Conservation (phyloP, 2,113 vertebrate genomes). For the Illadopsis cleaveri region DNA sequence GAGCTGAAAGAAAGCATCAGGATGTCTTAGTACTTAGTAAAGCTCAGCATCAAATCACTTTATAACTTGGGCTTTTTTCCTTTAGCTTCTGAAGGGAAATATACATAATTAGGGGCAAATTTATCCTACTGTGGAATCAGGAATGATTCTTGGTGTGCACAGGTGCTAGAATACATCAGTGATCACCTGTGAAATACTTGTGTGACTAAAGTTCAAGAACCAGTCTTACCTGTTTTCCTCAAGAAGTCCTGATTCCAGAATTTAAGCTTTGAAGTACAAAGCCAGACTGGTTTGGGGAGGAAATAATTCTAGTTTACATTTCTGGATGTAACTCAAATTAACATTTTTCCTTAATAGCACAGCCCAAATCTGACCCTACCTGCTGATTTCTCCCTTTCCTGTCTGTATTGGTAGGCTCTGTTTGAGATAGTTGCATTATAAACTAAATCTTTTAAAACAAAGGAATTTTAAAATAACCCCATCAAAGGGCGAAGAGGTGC, state of each 20-base stretch:
- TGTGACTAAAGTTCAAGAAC: background rate
- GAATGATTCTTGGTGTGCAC: background rate
- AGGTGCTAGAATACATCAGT: background rate
- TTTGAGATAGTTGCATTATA: background rate
- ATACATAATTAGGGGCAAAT: background rate
- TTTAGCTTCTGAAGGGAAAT: background rate
- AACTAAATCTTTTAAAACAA: background rate
- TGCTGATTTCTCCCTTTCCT: background rate
- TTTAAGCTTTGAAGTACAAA: background rate
- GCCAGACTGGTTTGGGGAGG: background rate
- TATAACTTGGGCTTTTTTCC: background rate
- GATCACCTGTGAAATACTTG: background rate
- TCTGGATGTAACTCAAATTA: background rate
- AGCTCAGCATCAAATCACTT: background rate
- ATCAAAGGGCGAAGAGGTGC: background rate
- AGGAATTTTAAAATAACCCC: background rate
- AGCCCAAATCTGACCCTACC: background rate
- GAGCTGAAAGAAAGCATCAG: background rate
- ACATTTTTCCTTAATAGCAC: background rate
- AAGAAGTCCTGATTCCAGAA: background rate
- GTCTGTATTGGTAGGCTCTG: background rate
- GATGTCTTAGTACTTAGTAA: background rate
- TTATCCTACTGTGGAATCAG: background rate
- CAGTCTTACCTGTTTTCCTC: background rate
- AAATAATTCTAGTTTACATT: background rate